A percentile compares a stretch with the other conserved stretches of the same genome.
These are phyloP conservation scores for Haliclona indistincta DNA, from an alignment of 37 sponge, comb jelly and placozoan genomes.

Conservation along the genomic window DNA sequence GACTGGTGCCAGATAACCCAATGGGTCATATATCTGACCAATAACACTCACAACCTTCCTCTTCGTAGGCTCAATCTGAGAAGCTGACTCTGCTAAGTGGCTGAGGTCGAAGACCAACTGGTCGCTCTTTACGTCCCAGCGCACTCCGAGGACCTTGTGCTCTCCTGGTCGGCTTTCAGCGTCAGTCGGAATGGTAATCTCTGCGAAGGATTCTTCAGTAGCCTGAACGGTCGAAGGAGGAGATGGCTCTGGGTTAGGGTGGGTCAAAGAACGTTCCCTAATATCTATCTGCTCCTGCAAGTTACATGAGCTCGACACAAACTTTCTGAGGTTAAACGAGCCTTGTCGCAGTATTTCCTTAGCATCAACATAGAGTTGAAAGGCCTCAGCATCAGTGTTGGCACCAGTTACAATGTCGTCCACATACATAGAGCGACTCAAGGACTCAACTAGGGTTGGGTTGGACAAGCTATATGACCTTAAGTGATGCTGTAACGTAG, in stretches of 20 bases:
- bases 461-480: background rate
- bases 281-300: constrained; percentile 23
- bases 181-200: constrained; percentile 11
- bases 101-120: constrained; percentile 28
- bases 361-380: constrained; percentile 17
- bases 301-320: constrained; percentile 22
- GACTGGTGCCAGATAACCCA: constrained; percentile 30
- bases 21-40: constrained; percentile 31
- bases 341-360: constrained; percentile 41
- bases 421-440: constrained; percentile 27
- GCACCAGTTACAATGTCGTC: constrained; percentile 33
- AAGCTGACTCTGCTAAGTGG: constrained; percentile 5
- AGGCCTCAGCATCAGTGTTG: constrained; percentile 35
- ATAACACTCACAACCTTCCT: no score
- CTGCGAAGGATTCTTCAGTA: constrained; percentile 13
- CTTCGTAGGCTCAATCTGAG: constrained; percentile 11
- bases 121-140: constrained; percentile 22
- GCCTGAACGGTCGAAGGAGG: constrained; percentile 14
- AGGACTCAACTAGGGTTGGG: background rate
- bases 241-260: constrained; percentile 3
- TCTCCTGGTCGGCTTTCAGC: background rate
- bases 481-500: constrained; percentile 26
- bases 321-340: constrained; percentile 43
- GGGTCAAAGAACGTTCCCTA: constrained; percentile 6
- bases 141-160: constrained; percentile 43